Percentiles rank a stretch among this genome's conserved stretches.
phyloP scores from a whole-genome alignment of 1,140 invertebrate species.

The Neomicropteryx cornuta region DNA sequence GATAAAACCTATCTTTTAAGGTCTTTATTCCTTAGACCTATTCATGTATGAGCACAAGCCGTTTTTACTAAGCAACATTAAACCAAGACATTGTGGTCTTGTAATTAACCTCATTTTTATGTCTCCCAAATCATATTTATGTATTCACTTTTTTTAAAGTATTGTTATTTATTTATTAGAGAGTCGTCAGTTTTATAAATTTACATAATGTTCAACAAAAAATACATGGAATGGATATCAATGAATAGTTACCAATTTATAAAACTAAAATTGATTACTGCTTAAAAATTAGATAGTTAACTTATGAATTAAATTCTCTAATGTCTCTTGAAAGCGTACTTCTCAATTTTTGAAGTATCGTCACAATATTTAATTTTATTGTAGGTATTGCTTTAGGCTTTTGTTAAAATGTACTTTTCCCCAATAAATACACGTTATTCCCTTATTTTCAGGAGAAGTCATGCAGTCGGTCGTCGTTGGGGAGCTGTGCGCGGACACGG shows the following conservation, averaged over 20 bases:
- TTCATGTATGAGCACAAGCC: background rate
- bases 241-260: no score
- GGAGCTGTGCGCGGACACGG: conserved; percentile 10
- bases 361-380: background rate
- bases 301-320: background rate
- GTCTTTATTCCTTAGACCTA: background rate
- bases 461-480: conserved; percentile 15
- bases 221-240: background rate
- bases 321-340: no score
- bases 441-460: conserved; percentile 13
- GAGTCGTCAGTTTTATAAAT: no score
- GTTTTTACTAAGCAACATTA: background rate
- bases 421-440: background rate
- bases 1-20: background rate
- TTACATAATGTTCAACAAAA: no score
- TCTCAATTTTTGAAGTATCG: background rate
- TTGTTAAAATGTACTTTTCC: background rate
- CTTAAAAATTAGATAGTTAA: background rate
- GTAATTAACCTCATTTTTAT: background rate
- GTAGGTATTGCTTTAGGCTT: background rate
- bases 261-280: no score
- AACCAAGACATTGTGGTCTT: background rate
- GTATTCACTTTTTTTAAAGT: no score
- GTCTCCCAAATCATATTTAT: background rate
- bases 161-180: no score